Percentiles rank a stretch among this genome's conserved stretches.
These are phyloP conservation scores for Ceratotherium simum DNA, from an alignment of 2,113 vertebrate genomes.

Conservation along the genomic window DNA sequence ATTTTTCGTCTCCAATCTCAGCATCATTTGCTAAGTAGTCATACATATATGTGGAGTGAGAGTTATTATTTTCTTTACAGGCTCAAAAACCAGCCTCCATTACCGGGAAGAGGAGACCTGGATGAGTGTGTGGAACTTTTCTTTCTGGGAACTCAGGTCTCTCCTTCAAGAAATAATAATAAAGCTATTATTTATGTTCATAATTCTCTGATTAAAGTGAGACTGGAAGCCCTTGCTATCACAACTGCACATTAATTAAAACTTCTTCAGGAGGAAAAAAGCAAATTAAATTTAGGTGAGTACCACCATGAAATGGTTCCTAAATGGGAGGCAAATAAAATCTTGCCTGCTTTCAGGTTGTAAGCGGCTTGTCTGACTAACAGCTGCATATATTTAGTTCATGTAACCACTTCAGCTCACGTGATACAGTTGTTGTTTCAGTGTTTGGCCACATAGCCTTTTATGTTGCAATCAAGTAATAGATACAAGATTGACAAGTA, in stretches of 20 bases:
- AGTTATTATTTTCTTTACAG: neutral
- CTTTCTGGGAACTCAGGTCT: neutral
- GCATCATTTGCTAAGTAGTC: slow-evolving; percentile 44
- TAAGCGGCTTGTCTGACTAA: slow-evolving; percentile 82
- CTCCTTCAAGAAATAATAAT: slow-evolving; percentile 26
- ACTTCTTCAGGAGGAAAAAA: slow-evolving; percentile 37
- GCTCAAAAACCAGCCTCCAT: neutral
- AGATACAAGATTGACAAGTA: slow-evolving; percentile 94
- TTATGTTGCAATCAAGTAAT: slow-evolving; percentile 90
- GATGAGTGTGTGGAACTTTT: neutral
- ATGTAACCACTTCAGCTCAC: slow-evolving; percentile 85
- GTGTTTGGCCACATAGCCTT: slow-evolving; percentile 88
- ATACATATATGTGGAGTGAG: neutral
- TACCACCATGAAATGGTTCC: slow-evolving; percentile 34
- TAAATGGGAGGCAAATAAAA: slow-evolving; percentile 81
- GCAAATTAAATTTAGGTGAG: slow-evolving; percentile 53
- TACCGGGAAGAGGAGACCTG: neutral
- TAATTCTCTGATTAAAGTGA: slow-evolving; percentile 18
- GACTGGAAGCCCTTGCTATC: neutral
- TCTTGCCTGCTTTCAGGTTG: slow-evolving; percentile 79
- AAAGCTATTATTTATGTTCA: neutral
- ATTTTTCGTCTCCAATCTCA: neutral
- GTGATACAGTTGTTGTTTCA: slow-evolving; percentile 89
- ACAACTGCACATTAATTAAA: slow-evolving; percentile 54
- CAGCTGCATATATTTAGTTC: slow-evolving; percentile 82